Evolutionary conservation across 1,140 invertebrate genomes (phyloP), one percentile per base, ranked within the genome.

Genomic region (Caenorhabditis latens): DNA sequence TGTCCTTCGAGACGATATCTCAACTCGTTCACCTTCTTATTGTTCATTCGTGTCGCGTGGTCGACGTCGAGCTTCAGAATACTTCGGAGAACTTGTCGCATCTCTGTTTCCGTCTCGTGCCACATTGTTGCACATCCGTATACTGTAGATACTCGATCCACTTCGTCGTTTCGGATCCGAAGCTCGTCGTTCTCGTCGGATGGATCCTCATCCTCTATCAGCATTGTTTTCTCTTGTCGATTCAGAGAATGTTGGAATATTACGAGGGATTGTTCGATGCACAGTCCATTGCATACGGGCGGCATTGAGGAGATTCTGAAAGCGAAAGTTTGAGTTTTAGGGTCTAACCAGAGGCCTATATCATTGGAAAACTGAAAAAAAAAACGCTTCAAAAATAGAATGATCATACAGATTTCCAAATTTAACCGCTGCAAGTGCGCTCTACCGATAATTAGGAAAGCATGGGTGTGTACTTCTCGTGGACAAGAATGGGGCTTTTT

Each of bases 11-110:
- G 53, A 71, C 84, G 79, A 57, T 92, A 91, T 21, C 90, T 90
- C 16, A 97, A 95, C 63, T 97, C 95, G 61, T 95, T 94, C 61
- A 97, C 94, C 93, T 96, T 97, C 91, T 97, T 96, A 0, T 96
- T 96, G 0, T 96, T 95, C 71, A 96, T 94, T 87, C 96, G 94
- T 0, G 96, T 96, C 85, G 96, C 96, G 90, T 98, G 97, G 93
- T 99, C 97, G 92, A 96, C 96, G 93, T 99, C 97, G 92, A 99
- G 94, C 93, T 93, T 93, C 82, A 93, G 91, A 82, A 94, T 92
- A 21, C 93, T 93, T 84, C 93, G 93, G 14, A 94, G 86, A 88
- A 94, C 91, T 84, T 94, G 92, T 14, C 91, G 90, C 93, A 94
- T 94, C 88, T 94, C 93, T 9, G 88, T 92, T 61, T 91, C 90